Conservation (phyloP, 2,797 vertebrate genomes). For the Eulemur albifrons region DNA sequence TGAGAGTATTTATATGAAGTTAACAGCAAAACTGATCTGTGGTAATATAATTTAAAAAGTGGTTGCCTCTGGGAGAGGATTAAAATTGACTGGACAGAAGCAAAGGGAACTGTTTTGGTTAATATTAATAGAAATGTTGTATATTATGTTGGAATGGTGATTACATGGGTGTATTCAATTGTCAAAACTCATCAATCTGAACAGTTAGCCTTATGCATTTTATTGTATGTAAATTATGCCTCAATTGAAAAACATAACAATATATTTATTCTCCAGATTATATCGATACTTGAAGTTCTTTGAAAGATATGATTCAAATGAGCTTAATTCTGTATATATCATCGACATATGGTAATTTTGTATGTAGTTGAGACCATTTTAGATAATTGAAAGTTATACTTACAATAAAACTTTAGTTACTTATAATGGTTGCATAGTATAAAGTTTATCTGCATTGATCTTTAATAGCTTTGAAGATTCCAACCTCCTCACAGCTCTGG, state of each 20-base stretch:
- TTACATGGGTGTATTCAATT: not conserved
- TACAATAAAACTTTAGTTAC: constrained; percentile 19
- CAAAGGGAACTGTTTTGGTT: not conserved
- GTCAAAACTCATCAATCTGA: not conserved
- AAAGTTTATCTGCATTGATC: constrained; percentile 29
- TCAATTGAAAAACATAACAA: not conserved
- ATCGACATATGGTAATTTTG: not conserved
- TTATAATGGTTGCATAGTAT: not conserved
- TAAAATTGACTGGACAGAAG: not conserved
- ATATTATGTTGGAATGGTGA: not conserved
- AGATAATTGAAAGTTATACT: not conserved
- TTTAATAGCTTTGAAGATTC: constrained; percentile 42
- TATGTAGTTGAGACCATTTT: not conserved
- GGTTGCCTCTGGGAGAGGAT: not conserved
- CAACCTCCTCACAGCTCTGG: not conserved
- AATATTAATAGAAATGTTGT: not conserved
- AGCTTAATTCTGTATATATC: not conserved
- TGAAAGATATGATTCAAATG: not conserved
- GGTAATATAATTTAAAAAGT: not conserved
- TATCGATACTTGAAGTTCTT: not conserved
- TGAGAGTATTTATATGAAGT: not conserved
- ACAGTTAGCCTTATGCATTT: not conserved
- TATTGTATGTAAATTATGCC: not conserved
- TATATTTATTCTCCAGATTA: not conserved
- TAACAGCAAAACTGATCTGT: not conserved